phyloP scores from a whole-genome alignment of 1,140 invertebrate species.

The Lordiphosa collinella region DNA sequence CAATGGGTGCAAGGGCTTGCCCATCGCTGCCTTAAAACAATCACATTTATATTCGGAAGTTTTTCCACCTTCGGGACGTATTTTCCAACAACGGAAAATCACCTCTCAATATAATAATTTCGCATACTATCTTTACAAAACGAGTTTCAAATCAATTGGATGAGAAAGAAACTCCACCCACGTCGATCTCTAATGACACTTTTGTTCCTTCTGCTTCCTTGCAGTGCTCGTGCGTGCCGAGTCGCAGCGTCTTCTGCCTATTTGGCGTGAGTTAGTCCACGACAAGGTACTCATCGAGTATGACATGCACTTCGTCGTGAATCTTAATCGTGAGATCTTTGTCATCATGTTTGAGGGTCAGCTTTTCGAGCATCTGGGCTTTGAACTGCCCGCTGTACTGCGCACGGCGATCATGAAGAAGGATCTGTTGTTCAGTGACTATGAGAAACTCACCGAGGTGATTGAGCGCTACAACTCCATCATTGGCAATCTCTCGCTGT shows the following conservation, averaged over 20 bases:
- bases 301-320: slow-evolving; percentile 83
- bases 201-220: neutral
- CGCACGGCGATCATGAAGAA: slow-evolving; percentile 78
- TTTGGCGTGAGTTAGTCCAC: slow-evolving; percentile 85
- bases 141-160: too few relatives aligned
- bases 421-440: slow-evolving; percentile 83
- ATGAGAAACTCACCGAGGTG: slow-evolving; percentile 82
- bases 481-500: slow-evolving; percentile 82
- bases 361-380: slow-evolving; percentile 87
- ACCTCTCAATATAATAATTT: too few relatives aligned
- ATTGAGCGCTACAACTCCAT: slow-evolving; percentile 84
- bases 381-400: slow-evolving; percentile 81
- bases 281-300: slow-evolving; percentile 84
- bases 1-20: too few relatives aligned
- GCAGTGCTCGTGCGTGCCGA: slow-evolving; percentile 59
- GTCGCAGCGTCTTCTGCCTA: slow-evolving; percentile 80
- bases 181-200: neutral
- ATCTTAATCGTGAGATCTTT: slow-evolving; percentile 84
- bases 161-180: too few relatives aligned
- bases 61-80: too few relatives aligned
- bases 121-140: too few relatives aligned
- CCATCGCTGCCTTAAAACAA: too few relatives aligned
- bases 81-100: too few relatives aligned
- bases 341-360: slow-evolving; percentile 88
- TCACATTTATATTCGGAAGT: too few relatives aligned